Percentiles rank a stretch among this genome's conserved stretches.
Evolutionary conservation across 2,888 invertebrate species (phyloP).

Genomic region (Neria commutata): DNA sequence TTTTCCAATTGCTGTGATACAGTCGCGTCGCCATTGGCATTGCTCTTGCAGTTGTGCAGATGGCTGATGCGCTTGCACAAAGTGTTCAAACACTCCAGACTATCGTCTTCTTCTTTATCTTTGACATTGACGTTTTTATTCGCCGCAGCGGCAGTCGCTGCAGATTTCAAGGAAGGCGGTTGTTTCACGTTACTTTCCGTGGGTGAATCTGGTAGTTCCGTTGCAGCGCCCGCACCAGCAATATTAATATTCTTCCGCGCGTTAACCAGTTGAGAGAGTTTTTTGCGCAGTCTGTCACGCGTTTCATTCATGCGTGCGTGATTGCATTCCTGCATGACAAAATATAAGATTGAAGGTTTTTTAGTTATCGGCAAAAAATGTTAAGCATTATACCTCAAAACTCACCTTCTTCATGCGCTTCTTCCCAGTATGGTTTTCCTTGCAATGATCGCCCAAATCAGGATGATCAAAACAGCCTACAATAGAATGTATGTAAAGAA

Average conservation of each 20-base stretch:
- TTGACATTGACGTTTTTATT: conserved; percentile 26
- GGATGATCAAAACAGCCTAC: conserved; percentile 55
- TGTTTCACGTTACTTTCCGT: conserved; percentile 24
- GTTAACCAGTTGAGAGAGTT: conserved; percentile 56
- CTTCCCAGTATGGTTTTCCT: conserved; percentile 58
- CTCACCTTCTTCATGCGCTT: conserved; percentile 57
- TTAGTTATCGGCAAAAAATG: not conserved
- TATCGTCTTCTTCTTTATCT: conserved; percentile 47
- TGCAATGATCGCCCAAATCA: conserved; percentile 57
- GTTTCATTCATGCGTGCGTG: conserved; percentile 61
- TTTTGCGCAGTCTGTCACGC: conserved; percentile 59
- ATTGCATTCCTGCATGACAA: conserved; percentile 50
- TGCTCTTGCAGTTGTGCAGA: conserved; percentile 9
- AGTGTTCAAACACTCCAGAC: conserved; percentile 50
- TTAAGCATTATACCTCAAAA: not conserved
- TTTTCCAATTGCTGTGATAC: no score
- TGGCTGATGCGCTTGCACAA: conserved; percentile 52
- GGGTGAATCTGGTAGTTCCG: conserved; percentile 14
- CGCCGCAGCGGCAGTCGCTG: conserved; percentile 33
- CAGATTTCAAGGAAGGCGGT: conserved; percentile 36
- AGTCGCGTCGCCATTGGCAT: no score
- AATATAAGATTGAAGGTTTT: not conserved
- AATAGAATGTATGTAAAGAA: conserved; percentile 5
- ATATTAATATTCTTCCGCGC: conserved; percentile 51
- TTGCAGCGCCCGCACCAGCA: conserved; percentile 26